Conservation (phyloP, 64 coral and sea anemone species). For the Montipora foliosa region DNA sequence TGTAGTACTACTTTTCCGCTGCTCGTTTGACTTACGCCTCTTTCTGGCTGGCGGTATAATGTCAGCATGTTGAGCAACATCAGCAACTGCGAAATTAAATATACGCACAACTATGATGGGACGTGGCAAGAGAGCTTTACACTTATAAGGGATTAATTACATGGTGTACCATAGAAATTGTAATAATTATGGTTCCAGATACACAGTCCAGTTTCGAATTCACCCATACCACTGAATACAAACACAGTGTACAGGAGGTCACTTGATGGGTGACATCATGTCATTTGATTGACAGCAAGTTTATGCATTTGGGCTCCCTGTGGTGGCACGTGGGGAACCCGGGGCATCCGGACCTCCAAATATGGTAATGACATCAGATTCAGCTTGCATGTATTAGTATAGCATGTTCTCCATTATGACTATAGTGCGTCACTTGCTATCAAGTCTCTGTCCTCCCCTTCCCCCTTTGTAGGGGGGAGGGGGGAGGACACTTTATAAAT, state of each 20-base stretch:
- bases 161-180: conserved; percentile 4
- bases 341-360: not conserved
- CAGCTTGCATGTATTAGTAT: not conserved
- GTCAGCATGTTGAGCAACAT: not conserved
- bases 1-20: no score
- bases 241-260: no score
- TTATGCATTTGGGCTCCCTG: not conserved
- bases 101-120: conserved; percentile 11
- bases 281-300: no score
- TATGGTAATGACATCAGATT: not conserved
- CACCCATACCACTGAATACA: no score
- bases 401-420: not conserved
- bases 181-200: not conserved
- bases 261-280: no score
- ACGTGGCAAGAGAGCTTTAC: not conserved
- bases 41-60: not conserved
- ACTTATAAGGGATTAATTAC: not conserved
- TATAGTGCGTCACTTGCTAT: not conserved
- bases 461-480: no score
- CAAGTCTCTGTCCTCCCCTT: no score
- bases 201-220: no score
- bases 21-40: not conserved
- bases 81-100: conserved; percentile 8
- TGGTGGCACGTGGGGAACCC: not conserved
- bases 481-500: no score